Evolutionary conservation across 2,888 invertebrate species (phyloP).

Genomic region (Pelosia muscerda): DNA sequence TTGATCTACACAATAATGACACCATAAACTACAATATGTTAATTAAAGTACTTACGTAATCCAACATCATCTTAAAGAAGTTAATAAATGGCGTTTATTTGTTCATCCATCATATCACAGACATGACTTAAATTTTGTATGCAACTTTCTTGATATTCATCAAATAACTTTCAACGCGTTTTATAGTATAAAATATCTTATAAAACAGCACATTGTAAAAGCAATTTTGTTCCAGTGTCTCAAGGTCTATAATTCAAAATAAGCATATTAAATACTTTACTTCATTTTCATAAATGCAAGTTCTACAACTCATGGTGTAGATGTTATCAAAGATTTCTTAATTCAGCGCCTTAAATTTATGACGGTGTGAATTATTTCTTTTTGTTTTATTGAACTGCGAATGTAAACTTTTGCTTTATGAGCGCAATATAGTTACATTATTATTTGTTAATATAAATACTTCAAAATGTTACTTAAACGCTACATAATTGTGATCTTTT

Average conservation of each 20-base stretch:
- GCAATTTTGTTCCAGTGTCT: neutral
- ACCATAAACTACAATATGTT: neutral
- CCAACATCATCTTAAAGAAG: slow-evolving; percentile 1
- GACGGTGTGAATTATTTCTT: slow-evolving; percentile 45
- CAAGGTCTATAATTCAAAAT: slow-evolving; percentile 3
- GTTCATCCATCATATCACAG: slow-evolving; percentile 13
- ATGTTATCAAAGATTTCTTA: slow-evolving; percentile 49
- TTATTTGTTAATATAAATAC: slow-evolving; percentile 14
- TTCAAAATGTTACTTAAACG: slow-evolving; percentile 5
- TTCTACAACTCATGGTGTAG: slow-evolving; percentile 26
- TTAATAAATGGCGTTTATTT: slow-evolving; percentile 16
- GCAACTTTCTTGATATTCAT: slow-evolving; percentile 28
- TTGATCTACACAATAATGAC: neutral
- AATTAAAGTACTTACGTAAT: neutral
- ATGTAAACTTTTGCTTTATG: slow-evolving; percentile 46
- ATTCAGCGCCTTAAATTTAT: slow-evolving; percentile 46
- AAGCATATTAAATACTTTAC: neutral
- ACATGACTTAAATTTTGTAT: slow-evolving; percentile 16
- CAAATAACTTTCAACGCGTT: slow-evolving; percentile 1
- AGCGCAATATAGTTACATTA: slow-evolving; percentile 29
- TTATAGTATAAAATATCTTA: neutral
- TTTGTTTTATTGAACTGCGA: slow-evolving; percentile 25
- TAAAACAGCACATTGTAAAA: neutral
- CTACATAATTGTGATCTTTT: neutral
- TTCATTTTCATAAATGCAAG: slow-evolving; percentile 4